Percentiles rank a stretch among this genome's conserved stretches.
phyloP scores from a whole-genome alignment of 2,113 vertebrate genomes.

The Tricholaema leucomelas region DNA sequence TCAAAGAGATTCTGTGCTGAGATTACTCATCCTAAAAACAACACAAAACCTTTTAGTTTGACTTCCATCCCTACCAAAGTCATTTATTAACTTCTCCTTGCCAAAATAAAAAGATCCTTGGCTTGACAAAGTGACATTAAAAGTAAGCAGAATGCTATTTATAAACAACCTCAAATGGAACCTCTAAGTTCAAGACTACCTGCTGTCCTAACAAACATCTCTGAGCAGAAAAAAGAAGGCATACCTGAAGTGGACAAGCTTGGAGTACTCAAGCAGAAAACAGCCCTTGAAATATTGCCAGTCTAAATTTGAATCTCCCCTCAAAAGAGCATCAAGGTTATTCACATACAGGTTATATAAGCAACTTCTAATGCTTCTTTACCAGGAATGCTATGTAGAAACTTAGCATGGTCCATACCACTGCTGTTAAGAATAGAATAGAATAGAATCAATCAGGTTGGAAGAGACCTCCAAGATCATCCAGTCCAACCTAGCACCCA shows the following conservation, averaged over 20 bases:
- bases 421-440: background rate
- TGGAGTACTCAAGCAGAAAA: conserved; percentile 47
- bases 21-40: background rate
- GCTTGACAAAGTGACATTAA: background rate
- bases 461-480: too few relatives aligned
- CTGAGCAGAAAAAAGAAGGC: conserved; percentile 7
- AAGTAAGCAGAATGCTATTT: conserved; percentile 23
- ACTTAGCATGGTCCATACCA: background rate
- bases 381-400: background rate
- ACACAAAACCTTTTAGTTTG: background rate
- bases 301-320: conserved; percentile 56
- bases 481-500: too few relatives aligned
- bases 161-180: conserved; percentile 35
- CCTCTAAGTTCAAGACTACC: background rate
- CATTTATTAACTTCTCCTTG: conserved; percentile 18
- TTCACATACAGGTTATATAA: conserved; percentile 23
- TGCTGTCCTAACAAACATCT: conserved; percentile 32
- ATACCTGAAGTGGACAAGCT: conserved; percentile 28
- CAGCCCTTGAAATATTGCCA: conserved; percentile 58
- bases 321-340: conserved; percentile 37
- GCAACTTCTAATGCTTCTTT: conserved; percentile 7
- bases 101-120: conserved; percentile 9
- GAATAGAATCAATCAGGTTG: too few relatives aligned
- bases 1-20: background rate
- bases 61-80: background rate